These are phyloP conservation scores for Hiodon alosoides DNA, from an alignment of 2,113 vertebrate species.

Conservation along the genomic window DNA sequence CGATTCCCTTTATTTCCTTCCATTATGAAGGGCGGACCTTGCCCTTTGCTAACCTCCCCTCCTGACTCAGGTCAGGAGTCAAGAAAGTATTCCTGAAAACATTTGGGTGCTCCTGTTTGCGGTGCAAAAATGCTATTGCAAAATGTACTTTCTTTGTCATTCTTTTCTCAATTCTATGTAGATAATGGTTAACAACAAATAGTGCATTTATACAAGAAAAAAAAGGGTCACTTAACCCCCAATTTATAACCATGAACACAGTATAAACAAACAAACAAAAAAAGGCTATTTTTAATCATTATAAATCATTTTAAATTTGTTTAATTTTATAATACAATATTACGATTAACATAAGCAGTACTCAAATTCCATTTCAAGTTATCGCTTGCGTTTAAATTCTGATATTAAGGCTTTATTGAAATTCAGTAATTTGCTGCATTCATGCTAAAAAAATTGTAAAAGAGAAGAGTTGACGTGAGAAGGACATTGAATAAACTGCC, in stretches of 20 bases:
- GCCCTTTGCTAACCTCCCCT: slow-evolving; percentile 30
- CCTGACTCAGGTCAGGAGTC: slow-evolving; percentile 39
- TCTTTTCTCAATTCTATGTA: background rate
- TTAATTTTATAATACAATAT: too few relatives aligned
- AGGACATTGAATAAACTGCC: slow-evolving; percentile 27
- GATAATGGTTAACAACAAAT: background rate
- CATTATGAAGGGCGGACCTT: slow-evolving; percentile 46
- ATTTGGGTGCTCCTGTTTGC: slow-evolving; percentile 43
- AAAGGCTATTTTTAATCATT: too few relatives aligned
- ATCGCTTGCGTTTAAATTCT: too few relatives aligned
- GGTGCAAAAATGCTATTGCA: background rate
- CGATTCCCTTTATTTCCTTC: slow-evolving; percentile 42
- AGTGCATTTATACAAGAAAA: too few relatives aligned
- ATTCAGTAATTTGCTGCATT: background rate
- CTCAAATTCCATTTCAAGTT: too few relatives aligned
- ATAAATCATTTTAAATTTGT: too few relatives aligned
- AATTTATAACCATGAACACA: too few relatives aligned
- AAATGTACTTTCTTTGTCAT: slow-evolving; percentile 7
- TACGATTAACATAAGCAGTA: too few relatives aligned
- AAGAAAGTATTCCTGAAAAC: slow-evolving; percentile 59
- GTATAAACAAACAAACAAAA: too few relatives aligned
- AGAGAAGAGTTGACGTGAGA: background rate
- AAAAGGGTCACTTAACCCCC: too few relatives aligned
- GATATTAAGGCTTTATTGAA: background rate
- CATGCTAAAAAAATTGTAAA: background rate